Percentiles rank a stretch among this genome's conserved stretches.
These are phyloP conservation scores for Drosophila histrio DNA, from an alignment of 2,888 invertebrate species.

Conservation along the genomic window DNA sequence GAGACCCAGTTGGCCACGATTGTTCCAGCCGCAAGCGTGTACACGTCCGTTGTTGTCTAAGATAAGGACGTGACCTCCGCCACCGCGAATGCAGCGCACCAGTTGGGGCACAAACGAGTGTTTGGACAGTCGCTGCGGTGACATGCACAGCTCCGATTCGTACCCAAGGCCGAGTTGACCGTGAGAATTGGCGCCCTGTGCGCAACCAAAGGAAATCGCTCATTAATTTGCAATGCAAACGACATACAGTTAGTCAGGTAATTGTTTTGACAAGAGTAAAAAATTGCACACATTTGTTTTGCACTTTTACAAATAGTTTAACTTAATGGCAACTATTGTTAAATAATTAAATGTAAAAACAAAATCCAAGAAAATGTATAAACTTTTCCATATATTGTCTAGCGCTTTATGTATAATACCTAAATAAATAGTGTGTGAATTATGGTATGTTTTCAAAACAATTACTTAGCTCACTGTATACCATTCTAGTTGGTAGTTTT, in stretches of 20 bases:
- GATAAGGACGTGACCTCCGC: constrained; percentile 91
- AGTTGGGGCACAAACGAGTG: constrained; percentile 82
- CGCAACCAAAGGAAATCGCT: constrained; percentile 67
- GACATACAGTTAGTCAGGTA: too few relatives aligned
- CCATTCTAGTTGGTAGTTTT: not conserved
- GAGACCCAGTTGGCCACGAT: constrained; percentile 89
- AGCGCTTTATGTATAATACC: too few relatives aligned
- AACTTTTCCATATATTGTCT: too few relatives aligned
- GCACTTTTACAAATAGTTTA: too few relatives aligned
- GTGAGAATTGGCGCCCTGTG: constrained; percentile 93
- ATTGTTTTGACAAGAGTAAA: too few relatives aligned
- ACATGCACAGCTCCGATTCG: constrained; percentile 88
- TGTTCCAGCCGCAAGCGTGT: constrained; percentile 92
- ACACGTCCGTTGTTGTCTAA: constrained; percentile 88
- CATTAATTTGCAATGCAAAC: constrained; percentile 80
- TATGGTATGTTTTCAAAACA: too few relatives aligned
- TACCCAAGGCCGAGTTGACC: constrained; percentile 90
- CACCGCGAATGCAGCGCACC: constrained; percentile 88
- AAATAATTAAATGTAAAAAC: too few relatives aligned
- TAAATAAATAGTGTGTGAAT: too few relatives aligned
- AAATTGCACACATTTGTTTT: too few relatives aligned
- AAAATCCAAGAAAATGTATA: too few relatives aligned
- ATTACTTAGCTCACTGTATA: too few relatives aligned
- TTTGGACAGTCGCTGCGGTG: constrained; percentile 85
- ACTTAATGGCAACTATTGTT: too few relatives aligned